Percentiles rank a stretch among this genome's conserved stretches.
These are phyloP conservation scores for Labeo rohita DNA, from an alignment of 2,113 vertebrate genomes.

Conservation along the genomic window DNA sequence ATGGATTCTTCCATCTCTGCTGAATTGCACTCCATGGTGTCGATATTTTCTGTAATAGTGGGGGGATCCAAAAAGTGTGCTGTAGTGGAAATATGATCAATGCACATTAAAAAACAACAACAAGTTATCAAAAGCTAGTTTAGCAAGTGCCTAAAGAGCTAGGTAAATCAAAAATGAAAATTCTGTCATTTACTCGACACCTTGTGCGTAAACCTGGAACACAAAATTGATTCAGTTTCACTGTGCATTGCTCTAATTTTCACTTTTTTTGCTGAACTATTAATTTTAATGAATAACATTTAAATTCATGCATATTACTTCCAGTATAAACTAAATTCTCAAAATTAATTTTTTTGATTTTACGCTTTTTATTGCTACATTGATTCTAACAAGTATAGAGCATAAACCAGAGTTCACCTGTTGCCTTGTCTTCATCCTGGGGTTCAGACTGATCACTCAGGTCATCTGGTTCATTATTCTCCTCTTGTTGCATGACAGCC, in stretches of 20 bases:
- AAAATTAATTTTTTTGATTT: neutral
- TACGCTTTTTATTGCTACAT: too few species aligned
- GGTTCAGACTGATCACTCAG: neutral
- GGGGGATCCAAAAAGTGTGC: constrained; percentile 41
- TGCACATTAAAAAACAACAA: neutral
- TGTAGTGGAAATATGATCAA: neutral
- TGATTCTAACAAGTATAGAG: too few species aligned
- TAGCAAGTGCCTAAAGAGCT: neutral
- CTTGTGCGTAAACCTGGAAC: neutral
- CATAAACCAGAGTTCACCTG: constrained; percentile 4
- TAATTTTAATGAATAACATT: neutral
- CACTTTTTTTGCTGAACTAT: too few species aligned
- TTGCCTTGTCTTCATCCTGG: constrained; percentile 18
- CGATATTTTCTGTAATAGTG: constrained; percentile 26
- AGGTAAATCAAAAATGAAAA: neutral
- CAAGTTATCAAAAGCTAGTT: neutral
- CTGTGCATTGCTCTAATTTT: neutral
- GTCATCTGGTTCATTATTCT: neutral
- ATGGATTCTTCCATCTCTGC: constrained; percentile 39
- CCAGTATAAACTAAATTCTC: neutral
- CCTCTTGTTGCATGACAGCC: neutral
- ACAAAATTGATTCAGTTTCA: neutral
- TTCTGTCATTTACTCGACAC: neutral
- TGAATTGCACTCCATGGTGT: constrained; percentile 33
- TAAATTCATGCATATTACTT: neutral